Base-by-base conservation (phyloP, 1,140 invertebrate genomes). In the Dreissena rostriformis region DNA sequence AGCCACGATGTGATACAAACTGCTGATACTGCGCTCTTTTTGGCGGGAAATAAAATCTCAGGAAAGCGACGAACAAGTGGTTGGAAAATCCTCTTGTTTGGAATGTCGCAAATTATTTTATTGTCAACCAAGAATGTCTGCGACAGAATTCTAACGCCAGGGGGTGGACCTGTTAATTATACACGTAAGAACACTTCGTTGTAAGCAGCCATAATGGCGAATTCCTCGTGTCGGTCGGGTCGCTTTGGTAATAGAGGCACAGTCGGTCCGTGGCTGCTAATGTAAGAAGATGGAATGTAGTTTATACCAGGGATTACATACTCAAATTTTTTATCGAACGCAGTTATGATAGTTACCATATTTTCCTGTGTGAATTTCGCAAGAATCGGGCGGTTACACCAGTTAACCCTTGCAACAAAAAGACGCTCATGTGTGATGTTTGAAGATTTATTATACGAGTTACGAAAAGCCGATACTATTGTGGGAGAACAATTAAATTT, bases 351-450 rank as follows among this genome's bases (percentile, higher is more conserved):
- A n/a, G 17, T 61, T 19, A 61, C 57, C 17, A 24, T 61, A 24
- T 61, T 39, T 61, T 61, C 57, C 57, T 61, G 57, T 61, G 57
- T 61, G 57, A 61, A 61, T n/a, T 61, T 61, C 57, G 57, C 22
- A 19, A 19, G 17, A 61, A 61, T n/a, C 22, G 2, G 57, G 57
- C 17, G 57, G 57, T 4, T 61, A 61, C 17, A 61, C 57, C 57
- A 61, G 22, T 19, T 61, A 61, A 61, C 57, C 57, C 22, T 12
- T 39, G 2, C 39, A 39, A 39, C 39, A 39, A 39, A 39, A 39
- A 39, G 39, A 39, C 39, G 39, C 39, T 39, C 39, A 39, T 39
- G 39, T 39, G 39, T 8, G 39, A 39, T 39, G 39, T 39, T 39
- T 39, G 39, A 39, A 39, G 39, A 39, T 39, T 39, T 39, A 39